Evolutionary conservation across 2,888 invertebrate species (phyloP), one percentile per base, ranked within the genome.

Genomic region (Agrotis segetum): DNA sequence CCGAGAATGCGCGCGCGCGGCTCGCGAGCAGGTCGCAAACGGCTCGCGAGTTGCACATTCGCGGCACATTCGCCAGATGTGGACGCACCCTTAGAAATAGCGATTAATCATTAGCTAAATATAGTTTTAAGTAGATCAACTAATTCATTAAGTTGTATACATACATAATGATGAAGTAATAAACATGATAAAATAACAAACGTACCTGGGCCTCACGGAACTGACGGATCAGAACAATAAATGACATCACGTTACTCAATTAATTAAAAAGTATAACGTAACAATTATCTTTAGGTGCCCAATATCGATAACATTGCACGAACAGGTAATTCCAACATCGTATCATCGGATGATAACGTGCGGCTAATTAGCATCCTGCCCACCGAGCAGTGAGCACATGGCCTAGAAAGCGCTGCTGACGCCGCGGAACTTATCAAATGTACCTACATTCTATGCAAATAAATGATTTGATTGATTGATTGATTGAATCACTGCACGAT

Each of bases 201-300:
- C 0, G 17, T 24, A 19, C 16, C 34, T 34, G 14, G n/a, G 16
- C 24, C n/a, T 70, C 67, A 40, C 67, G 56, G 56, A 67, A 52
- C 58, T 50, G 58, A 50, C 44, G 47, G 21, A 16, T 29, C 0
- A 47, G 3, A 24, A 34, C 7, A 34, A 67, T 16, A 19, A 21
- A 59, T 68, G 58, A 68, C 52, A 50, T n/a, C 52, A 59, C 44
- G 16, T 46, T 21, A 16, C 49, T 16, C 21, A 53, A 24, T 29
- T 50, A 46, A 59, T 67, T 34, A 67, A 50, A 50, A 0, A 29
- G n/a, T 70, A 44, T 52, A 44, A 50, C 19, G 29, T 67, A 52
- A 67, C n/a, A 67, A 21, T 67, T 52, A 65, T 68, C 40, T 19
- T 6, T 46, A 14, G 16, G n/a, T 40, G 34, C 66, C 40, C 55